Base-by-base conservation (phyloP, 2,888 invertebrate species). In the Pandemis heparana region DNA sequence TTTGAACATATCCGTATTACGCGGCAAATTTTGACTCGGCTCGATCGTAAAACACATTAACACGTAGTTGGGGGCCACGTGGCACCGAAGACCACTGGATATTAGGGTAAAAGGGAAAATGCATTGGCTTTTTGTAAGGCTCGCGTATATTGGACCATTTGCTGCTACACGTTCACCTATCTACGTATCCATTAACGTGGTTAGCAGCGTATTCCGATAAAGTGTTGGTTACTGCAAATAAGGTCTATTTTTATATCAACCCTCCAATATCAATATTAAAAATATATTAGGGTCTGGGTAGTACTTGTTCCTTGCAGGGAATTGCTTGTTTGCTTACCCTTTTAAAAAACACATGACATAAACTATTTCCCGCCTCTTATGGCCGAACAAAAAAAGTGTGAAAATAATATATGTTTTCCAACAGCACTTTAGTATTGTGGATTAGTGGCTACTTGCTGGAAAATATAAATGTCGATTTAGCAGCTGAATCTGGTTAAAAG, bases 111-210 rank as follows among this genome's bases (percentile, higher is more conserved):
- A 87, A 87, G 87, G 87, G 87, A 87, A 86, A 90, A 91, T 91
- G 91, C 92, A 93, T 90, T 87, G 89, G 85, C 89, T 92, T 92
- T 92, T 92, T 91, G 91, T 94, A 92, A 92, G 92, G 88, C 86
- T 86, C 85, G 88, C 83, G 91, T 93, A 91, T 90, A 87, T 87
- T 83, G 82, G 80, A 86, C 87, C 89, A 69, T 73, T 69, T 69
- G 56, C 51, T 53, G 32, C 43, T 56, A 53, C 66, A 46, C 43
- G 14, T 43, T 67, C 38, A 53, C 69, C 60, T 73, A 61, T 65
- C 74, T 73, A 65, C 53, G 65, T 51, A 65, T 63, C 72, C 73
- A 69, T 69, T 74, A 73, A 59, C 48, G 73, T 16, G 43, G 72
- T 62, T 68, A 67, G 68, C 56, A 39, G 39, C 56, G 56, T 56